Evolutionary conservation across 2,888 invertebrate genomes (phyloP), one percentile per base, ranked within the genome.

Genomic region (Imbricaverruca yamaguchii): DNA sequence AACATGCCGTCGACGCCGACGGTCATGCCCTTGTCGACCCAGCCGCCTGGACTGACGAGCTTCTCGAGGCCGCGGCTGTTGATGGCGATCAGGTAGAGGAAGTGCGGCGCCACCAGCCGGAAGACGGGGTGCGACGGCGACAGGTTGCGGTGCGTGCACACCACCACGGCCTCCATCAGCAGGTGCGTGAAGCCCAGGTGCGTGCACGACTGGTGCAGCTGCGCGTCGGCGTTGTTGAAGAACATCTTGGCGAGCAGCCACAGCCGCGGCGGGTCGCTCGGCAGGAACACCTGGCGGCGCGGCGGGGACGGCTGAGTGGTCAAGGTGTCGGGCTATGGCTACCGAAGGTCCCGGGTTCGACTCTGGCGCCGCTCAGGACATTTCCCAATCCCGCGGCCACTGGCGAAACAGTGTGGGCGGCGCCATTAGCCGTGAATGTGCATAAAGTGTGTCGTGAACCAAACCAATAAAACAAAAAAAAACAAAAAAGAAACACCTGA

Each of bases 11-110:
- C 84, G 57, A 86, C 84, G 7, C 88, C 89, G 65, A 87, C 85
- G 23, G 87, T 87, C 87, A 88, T 88, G 39, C 87, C 87, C 82
- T 86, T 87, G 84, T 89, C 88, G 39, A 88, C 87, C 88, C 89
- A 89, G 63, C 88, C 88, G 82, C 86, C 86, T 8, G 86, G 86
- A 53, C 86, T 86, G 59, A 88, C 85, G 78, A 89, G 84, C 83
- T 87, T 85, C 77, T 88, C 87, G 78, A 88, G 82, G 2, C 87
- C 88, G 81, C 87, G 85, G 59, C 87, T 88, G 83, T 89, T 88
- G 80, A 89, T 88, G 53, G 88, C 88, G 6, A 89, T 85, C 8
- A 89, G 86, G 84, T 87, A 88, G 61, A 87, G 86, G 83, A 89
- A 88, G 84, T 89, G 89, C 8, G 89, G 88, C 3, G 88, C 87